Evolutionary conservation across 2,888 invertebrate genomes (phyloP).

Genomic region (Pilophorus perplexus): DNA sequence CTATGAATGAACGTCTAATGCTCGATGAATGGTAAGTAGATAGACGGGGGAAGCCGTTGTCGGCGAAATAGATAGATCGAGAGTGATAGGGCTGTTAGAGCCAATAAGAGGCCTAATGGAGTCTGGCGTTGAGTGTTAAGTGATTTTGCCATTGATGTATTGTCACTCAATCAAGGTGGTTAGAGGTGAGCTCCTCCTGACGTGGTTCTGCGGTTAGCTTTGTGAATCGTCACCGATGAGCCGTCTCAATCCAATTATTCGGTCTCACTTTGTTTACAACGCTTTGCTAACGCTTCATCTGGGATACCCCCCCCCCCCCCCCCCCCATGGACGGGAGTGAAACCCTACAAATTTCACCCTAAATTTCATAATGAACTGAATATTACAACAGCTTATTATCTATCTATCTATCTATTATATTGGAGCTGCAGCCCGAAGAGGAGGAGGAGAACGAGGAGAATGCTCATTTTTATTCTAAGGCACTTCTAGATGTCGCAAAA

Average conservation of each 20-base stretch:
- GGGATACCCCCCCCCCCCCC: too few relatives aligned
- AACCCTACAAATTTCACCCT: too few relatives aligned
- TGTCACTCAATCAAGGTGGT: slow-evolving; percentile 34
- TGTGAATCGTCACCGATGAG: slow-evolving; percentile 17
- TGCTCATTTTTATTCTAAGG: too few relatives aligned
- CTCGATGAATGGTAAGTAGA: not conserved
- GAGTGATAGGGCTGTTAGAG: slow-evolving; percentile 27
- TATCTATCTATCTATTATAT: too few relatives aligned
- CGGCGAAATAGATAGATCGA: slow-evolving; percentile 23
- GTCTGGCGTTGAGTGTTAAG: slow-evolving; percentile 18
- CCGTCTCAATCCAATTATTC: slow-evolving; percentile 32
- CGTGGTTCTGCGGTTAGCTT: not conserved
- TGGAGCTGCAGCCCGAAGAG: too few relatives aligned
- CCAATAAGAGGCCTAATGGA: slow-evolving; percentile 24
- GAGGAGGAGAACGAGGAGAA: too few relatives aligned
- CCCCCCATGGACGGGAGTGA: too few relatives aligned
- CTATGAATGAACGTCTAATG: too few relatives aligned
- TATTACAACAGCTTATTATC: too few relatives aligned
- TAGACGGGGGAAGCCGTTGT: not conserved
- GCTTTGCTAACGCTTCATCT: too few relatives aligned
- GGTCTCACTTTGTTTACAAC: slow-evolving; percentile 12
- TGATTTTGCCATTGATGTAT: slow-evolving; percentile 31
- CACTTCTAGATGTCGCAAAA: too few relatives aligned
- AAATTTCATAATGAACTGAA: too few relatives aligned
- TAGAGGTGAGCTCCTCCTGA: slow-evolving; percentile 15